Percentiles rank a stretch among this genome's conserved stretches.
Conservation (phyloP, 2,113 vertebrate species). For the Collichthys lucidus region DNA sequence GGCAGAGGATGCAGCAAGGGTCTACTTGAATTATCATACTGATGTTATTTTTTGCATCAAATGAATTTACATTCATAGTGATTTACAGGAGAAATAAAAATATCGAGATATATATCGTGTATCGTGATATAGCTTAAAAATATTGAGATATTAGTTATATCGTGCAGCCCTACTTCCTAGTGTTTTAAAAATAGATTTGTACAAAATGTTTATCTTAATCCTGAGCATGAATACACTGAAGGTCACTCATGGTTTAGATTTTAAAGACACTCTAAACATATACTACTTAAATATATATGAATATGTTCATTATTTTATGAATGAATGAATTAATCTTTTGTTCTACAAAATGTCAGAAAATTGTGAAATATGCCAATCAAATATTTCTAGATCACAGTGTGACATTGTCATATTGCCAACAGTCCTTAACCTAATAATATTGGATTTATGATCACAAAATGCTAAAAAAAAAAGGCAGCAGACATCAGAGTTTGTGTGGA, state of each 20-base stretch:
- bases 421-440: no score
- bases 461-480: not conserved
- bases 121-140: no score
- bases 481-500: not conserved
- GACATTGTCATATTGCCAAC: no score
- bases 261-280: not conserved
- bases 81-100: no score
- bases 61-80: no score
- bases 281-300: no score
- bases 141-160: no score
- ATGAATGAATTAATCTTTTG: not conserved
- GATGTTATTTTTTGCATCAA: no score
- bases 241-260: slow-evolving; percentile 21
- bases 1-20: no score
- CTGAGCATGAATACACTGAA: not conserved
- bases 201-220: not conserved
- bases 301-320: no score
- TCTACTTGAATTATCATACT: no score
- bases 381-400: not conserved
- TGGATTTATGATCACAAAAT: not conserved
- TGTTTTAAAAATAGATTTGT: slow-evolving; percentile 2
- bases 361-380: not conserved
- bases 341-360: not conserved
- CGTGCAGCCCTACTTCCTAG: not conserved
- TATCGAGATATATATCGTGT: no score